These are phyloP conservation scores for Slavum lentiscoides DNA, from an alignment of 2,888 invertebrate species.

Conservation along the genomic window DNA sequence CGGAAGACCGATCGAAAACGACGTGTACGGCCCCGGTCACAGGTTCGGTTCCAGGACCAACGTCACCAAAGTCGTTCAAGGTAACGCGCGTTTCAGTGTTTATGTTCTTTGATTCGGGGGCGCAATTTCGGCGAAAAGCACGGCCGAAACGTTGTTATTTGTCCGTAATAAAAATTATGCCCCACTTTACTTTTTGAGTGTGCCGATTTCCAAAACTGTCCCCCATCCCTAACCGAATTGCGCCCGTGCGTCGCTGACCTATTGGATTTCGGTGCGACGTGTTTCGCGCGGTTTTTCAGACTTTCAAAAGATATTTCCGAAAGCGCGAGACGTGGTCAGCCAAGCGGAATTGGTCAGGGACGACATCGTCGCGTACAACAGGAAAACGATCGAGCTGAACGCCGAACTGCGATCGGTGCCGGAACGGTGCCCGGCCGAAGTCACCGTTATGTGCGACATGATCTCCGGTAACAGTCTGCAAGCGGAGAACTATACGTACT, in stretches of 20 bases:
- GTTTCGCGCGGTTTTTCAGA: slow-evolving; percentile 8
- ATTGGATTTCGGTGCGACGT: too few relatives aligned
- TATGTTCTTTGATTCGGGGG: too few relatives aligned
- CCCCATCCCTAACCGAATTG: too few relatives aligned
- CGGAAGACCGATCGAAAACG: slow-evolving; percentile 43
- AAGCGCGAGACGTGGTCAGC: slow-evolving; percentile 12
- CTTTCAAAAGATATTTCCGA: slow-evolving; percentile 45
- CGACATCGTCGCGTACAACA: slow-evolving; percentile 24
- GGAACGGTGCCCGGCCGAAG: slow-evolving; percentile 33
- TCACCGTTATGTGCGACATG: slow-evolving; percentile 36
- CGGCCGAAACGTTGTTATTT: too few relatives aligned
- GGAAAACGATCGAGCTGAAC: slow-evolving; percentile 15
- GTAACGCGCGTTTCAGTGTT: not conserved
- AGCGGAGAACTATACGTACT: slow-evolving; percentile 33
- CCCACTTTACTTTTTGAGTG: too few relatives aligned
- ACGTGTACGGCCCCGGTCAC: slow-evolving; percentile 39
- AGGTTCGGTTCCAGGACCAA: slow-evolving; percentile 34
- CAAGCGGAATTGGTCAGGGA: slow-evolving; percentile 33
- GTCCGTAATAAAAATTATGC: too few relatives aligned
- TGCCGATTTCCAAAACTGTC: not conserved
- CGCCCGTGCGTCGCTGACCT: too few relatives aligned
- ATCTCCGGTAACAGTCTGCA: slow-evolving; percentile 28
- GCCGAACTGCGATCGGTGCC: slow-evolving; percentile 24
- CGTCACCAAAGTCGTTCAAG: slow-evolving; percentile 38
- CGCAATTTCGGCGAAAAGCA: too few relatives aligned